Conservation (phyloP, 2,888 invertebrate species). For the Heliconius aoede region DNA sequence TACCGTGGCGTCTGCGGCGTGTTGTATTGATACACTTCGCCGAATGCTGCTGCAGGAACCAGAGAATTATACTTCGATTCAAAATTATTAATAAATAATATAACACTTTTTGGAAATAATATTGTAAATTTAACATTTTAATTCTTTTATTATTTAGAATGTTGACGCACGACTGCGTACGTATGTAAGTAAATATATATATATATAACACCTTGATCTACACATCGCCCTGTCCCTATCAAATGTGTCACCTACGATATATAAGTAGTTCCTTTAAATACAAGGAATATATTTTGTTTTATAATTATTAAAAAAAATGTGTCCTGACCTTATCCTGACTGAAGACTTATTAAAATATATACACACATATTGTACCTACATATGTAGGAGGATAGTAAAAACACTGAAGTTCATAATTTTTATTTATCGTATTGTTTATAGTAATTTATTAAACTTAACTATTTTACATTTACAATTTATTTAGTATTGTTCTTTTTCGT, state of each 20-base stretch:
- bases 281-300: too few species aligned
- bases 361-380: too few species aligned
- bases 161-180: slow-evolving; percentile 2
- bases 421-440: neutral
- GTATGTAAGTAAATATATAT: neutral
- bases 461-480: neutral
- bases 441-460: neutral
- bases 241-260: too few species aligned
- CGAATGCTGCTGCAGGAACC: neutral
- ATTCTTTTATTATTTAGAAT: neutral
- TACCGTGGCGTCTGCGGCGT: neutral
- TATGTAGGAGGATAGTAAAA: neutral
- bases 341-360: too few species aligned
- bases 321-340: too few species aligned
- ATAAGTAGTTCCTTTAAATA: neutral
- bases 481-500: neutral
- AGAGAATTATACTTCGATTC: neutral
- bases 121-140: slow-evolving; percentile 3
- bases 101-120: neutral
- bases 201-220: neutral
- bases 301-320: too few species aligned
- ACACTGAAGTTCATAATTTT: neutral
- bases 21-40: too few species aligned
- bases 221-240: neutral
- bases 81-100: neutral